These are phyloP conservation scores for Opisthograptis luteolata DNA, from an alignment of 2,888 invertebrate genomes.

Conservation along the genomic window DNA sequence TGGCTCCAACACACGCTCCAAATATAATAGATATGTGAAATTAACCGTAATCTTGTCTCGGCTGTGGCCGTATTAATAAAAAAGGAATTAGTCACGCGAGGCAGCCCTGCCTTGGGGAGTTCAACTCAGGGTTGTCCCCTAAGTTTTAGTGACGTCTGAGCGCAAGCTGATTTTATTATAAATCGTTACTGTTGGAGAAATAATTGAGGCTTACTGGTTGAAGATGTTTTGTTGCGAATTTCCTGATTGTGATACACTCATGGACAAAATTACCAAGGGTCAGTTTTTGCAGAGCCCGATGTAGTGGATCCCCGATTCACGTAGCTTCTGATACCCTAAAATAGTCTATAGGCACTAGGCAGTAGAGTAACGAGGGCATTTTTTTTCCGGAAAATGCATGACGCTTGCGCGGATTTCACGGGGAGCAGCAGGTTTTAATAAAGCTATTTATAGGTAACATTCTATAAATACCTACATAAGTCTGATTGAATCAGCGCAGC, in stretches of 20 bases:
- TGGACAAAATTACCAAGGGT: too few species aligned
- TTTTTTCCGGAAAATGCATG: too few species aligned
- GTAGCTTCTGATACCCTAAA: too few species aligned
- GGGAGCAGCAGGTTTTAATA: too few species aligned
- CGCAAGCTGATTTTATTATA: slow-evolving; percentile 40
- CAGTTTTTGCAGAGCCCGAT: too few species aligned
- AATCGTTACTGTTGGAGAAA: slow-evolving; percentile 7
- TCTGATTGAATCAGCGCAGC: too few species aligned
- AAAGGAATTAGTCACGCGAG: slow-evolving; percentile 62
- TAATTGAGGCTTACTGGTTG: slow-evolving; percentile 2
- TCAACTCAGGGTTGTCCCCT: slow-evolving; percentile 39
- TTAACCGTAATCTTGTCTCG: slow-evolving; percentile 49
- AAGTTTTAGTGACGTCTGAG: slow-evolving; percentile 14
- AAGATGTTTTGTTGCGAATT: neutral
- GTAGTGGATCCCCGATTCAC: too few species aligned
- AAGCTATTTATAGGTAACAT: too few species aligned
- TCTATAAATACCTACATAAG: too few species aligned
- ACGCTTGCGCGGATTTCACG: too few species aligned
- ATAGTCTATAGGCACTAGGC: too few species aligned
- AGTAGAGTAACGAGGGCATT: too few species aligned
- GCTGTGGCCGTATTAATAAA: slow-evolving; percentile 49
- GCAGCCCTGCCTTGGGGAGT: slow-evolving; percentile 47
- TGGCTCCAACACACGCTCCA: slow-evolving; percentile 44
- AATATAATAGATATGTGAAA: slow-evolving; percentile 38
- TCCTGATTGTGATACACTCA: slow-evolving; percentile 8